phyloP scores from a whole-genome alignment of 2,888 invertebrate genomes.

The Drosophila tanythrix region DNA sequence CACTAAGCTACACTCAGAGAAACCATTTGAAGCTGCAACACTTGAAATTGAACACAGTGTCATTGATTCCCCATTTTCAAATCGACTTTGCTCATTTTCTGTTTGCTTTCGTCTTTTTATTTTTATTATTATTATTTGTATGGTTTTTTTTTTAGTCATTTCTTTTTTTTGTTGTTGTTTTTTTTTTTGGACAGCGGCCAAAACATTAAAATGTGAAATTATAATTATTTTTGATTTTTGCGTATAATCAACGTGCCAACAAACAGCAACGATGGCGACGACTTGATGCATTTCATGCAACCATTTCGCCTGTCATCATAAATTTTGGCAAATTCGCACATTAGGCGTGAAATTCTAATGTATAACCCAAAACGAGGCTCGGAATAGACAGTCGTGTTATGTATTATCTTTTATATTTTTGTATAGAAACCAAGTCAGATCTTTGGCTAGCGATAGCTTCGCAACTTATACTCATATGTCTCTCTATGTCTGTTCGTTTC shows the following conservation, averaged over 20 bases:
- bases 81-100: background rate
- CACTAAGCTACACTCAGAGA: background rate
- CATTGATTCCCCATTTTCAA: slow-evolving; percentile 15
- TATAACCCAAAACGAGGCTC: background rate
- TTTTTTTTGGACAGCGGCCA: slow-evolving; percentile 58
- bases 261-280: slow-evolving; percentile 35
- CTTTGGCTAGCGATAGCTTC: slow-evolving; percentile 22
- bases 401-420: background rate
- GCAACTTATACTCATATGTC: background rate
- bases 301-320: slow-evolving; percentile 74
- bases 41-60: background rate
- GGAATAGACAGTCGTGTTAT: background rate
- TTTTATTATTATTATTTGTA: slow-evolving; percentile 14
- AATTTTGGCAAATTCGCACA: slow-evolving; percentile 77
- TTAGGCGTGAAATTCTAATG: slow-evolving; percentile 64
- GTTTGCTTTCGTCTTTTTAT: slow-evolving; percentile 6
- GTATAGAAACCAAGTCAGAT: slow-evolving; percentile 2
- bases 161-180: slow-evolving; percentile 6
- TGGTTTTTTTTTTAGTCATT: slow-evolving; percentile 44
- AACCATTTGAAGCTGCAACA: slow-evolving; percentile 5
- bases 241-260: slow-evolving; percentile 80
- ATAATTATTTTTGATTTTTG: slow-evolving; percentile 82
- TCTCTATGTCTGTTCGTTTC: background rate
- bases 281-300: slow-evolving; percentile 58
- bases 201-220: slow-evolving; percentile 80